phyloP scores from a whole-genome alignment of 53 echinoderm and acorn worm species.

The Temnopleurus reevesii region DNA sequence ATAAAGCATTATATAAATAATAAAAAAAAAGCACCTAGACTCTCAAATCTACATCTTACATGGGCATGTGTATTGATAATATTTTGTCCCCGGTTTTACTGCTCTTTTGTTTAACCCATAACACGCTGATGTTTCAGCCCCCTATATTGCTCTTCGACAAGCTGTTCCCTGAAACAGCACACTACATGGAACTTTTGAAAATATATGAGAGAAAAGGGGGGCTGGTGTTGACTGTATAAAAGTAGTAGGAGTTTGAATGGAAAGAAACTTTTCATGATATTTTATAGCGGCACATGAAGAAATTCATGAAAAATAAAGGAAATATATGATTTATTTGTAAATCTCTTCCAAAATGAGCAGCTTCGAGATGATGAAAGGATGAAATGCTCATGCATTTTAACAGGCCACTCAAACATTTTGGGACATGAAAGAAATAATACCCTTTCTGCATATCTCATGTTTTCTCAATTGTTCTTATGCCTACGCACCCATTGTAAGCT shows the following conservation, averaged over 20 bases:
- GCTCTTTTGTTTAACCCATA: background rate
- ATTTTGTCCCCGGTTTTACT: background rate
- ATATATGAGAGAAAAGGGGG: too few species aligned
- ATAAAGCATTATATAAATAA: background rate
- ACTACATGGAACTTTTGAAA: too few species aligned
- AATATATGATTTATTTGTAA: background rate
- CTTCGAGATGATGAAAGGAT: slow-evolving; percentile 5
- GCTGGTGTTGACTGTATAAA: too few species aligned
- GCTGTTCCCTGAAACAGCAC: too few species aligned
- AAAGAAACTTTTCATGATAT: too few species aligned
- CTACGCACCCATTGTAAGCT: background rate
- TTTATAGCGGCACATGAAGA: slow-evolving; percentile 6
- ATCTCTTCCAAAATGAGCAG: background rate
- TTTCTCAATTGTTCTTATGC: background rate
- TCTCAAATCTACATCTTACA: background rate
- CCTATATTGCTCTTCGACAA: too few species aligned
- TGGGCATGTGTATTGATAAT: background rate
- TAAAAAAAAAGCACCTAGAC: background rate
- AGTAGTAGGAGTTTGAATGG: too few species aligned
- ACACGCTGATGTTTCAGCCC: too few species aligned
- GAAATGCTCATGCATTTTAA: background rate
- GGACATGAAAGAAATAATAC: background rate
- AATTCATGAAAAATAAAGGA: background rate
- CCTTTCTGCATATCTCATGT: background rate
- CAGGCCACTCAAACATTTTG: background rate